Evolutionary conservation across 2,888 invertebrate species (phyloP).

Genomic region (Leptura quadrifasciata): DNA sequence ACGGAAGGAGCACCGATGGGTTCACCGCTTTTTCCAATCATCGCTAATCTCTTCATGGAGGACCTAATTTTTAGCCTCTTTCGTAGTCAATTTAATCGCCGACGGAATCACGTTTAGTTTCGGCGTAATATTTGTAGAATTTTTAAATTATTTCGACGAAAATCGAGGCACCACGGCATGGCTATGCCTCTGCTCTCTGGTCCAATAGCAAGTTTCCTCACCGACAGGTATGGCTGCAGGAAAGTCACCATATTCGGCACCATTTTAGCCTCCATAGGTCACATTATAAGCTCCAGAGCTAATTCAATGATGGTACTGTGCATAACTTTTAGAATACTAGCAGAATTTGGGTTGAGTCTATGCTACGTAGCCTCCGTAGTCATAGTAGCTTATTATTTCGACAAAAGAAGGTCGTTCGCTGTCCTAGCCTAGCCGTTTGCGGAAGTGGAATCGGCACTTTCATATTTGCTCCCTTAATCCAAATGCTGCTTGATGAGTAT

Average conservation of each 20-base stretch:
- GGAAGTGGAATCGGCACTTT: constrained; percentile 93
- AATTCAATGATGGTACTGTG: constrained; percentile 86
- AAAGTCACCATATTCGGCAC: constrained; percentile 87
- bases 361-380: constrained; percentile 94
- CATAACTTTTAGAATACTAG: constrained; percentile 88
- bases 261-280: constrained; percentile 84
- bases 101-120: constrained; percentile 96
- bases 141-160: constrained; percentile 89
- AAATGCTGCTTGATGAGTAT: constrained; percentile 83
- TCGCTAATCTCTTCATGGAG: no score
- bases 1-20: no score
- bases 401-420: constrained; percentile 88
- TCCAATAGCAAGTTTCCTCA: constrained; percentile 88
- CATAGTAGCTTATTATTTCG: constrained; percentile 93
- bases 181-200: constrained; percentile 92
- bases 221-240: constrained; percentile 89
- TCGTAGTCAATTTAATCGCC: constrained; percentile 92
- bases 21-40: no score
- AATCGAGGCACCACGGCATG: constrained; percentile 91
- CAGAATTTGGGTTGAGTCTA: constrained; percentile 89
- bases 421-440: constrained; percentile 91
- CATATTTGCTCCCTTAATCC: constrained; percentile 88
- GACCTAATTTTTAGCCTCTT: constrained; percentile 91
- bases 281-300: constrained; percentile 85
- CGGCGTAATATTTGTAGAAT: constrained; percentile 91